phyloP scores from a whole-genome alignment of 2,888 invertebrate genomes.

The Lapara coniferarum region DNA sequence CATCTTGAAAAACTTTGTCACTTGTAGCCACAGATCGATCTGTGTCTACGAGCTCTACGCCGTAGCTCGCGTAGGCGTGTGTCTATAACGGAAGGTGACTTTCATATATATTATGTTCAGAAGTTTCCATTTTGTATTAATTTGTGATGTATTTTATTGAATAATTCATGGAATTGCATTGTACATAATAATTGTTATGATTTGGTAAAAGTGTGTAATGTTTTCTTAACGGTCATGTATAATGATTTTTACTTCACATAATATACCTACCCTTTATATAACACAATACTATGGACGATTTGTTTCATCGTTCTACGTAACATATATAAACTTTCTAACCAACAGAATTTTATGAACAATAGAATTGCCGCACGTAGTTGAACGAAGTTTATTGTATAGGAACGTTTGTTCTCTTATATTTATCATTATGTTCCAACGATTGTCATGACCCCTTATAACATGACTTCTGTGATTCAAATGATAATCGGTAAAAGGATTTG shows the following conservation, averaged over 20 bases:
- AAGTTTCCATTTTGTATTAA: background rate
- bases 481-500: constrained; percentile 81
- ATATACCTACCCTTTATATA: no score
- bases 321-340: background rate
- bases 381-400: background rate
- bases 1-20: constrained; percentile 83
- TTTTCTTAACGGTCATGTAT: no score
- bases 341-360: background rate
- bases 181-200: background rate
- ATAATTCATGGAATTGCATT: background rate
- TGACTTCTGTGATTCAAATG: constrained; percentile 81
- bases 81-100: constrained; percentile 30
- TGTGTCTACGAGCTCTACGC: constrained; percentile 73
- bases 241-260: no score
- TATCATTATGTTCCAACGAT: constrained; percentile 46
- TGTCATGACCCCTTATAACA: constrained; percentile 65
- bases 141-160: no score
- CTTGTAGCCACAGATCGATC: constrained; percentile 81
- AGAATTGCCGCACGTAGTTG: background rate
- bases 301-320: no score
- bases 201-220: background rate
- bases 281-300: no score
- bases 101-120: no score
- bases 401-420: constrained; percentile 36
- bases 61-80: constrained; percentile 55